phyloP scores from a whole-genome alignment of 2,113 vertebrate genomes.

The Grammomys surdaster region DNA sequence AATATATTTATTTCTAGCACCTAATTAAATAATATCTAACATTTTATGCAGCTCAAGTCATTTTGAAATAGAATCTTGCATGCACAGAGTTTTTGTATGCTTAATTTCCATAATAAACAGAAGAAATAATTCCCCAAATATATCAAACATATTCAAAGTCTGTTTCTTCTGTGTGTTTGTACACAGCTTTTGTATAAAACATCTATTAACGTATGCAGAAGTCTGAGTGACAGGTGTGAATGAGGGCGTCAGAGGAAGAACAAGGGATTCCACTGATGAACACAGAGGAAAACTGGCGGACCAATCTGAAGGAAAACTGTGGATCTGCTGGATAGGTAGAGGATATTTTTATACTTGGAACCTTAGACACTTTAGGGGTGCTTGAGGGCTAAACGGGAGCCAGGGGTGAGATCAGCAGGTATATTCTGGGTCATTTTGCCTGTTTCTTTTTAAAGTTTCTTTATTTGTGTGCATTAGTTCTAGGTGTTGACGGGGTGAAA shows the following conservation, averaged over 20 bases:
- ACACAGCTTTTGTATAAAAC: neutral
- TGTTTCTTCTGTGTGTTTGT: neutral
- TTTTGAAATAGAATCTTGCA: conserved; percentile 1
- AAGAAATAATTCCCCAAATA: neutral
- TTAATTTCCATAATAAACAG: conserved; percentile 15
- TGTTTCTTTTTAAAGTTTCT: conserved; percentile 1
- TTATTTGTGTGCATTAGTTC: neutral
- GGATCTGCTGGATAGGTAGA: neutral
- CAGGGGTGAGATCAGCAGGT: too few species aligned
- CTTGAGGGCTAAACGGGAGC: neutral
- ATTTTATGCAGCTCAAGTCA: conserved; percentile 5
- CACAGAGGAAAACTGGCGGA: neutral
- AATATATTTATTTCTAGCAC: neutral
- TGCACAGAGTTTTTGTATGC: neutral
- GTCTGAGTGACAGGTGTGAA: neutral
- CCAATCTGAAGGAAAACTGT: neutral
- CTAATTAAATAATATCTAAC: neutral
- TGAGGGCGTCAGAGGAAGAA: neutral
- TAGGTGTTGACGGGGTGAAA: neutral
- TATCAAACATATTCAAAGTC: conserved; percentile 26
- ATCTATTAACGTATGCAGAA: neutral
- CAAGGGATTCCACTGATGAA: neutral
- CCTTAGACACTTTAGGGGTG: neutral
- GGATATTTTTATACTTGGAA: neutral
- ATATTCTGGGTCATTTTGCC: neutral